A percentile compares a stretch with the other conserved stretches of the same genome.
Evolutionary conservation across 2,888 invertebrate species (phyloP).

Genomic region (Ophion slaviceki): DNA sequence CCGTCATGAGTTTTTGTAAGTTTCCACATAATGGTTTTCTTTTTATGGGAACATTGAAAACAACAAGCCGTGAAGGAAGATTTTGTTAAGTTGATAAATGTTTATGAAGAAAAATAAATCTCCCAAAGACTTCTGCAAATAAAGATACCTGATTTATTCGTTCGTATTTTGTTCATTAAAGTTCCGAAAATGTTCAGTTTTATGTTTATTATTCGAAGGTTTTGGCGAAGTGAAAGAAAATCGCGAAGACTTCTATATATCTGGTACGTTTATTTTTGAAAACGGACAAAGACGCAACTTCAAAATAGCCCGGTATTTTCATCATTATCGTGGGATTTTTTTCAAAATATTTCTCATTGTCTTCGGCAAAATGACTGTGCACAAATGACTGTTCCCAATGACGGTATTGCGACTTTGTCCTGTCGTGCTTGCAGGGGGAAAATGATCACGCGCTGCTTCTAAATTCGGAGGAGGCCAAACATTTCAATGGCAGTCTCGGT

Average conservation of each 20-base stretch:
- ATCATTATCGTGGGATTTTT: neutral
- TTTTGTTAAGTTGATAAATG: neutral
- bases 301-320: neutral
- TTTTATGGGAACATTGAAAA: neutral
- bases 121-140: too few relatives aligned
- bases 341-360: neutral
- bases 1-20: conserved; percentile 48
- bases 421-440: conserved; percentile 17
- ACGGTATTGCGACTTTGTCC: conserved; percentile 29
- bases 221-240: too few relatives aligned
- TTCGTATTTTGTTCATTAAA: too few relatives aligned
- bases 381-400: conserved; percentile 45
- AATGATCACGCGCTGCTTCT: conserved; percentile 27
- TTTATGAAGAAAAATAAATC: too few relatives aligned
- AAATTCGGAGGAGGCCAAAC: conserved; percentile 25
- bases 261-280: neutral
- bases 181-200: too few relatives aligned
- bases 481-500: conserved; percentile 45
- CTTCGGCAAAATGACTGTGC: conserved; percentile 3
- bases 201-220: too few relatives aligned
- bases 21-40: neutral
- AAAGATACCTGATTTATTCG: too few relatives aligned
- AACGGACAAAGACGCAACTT: neutral
- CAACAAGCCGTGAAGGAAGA: neutral
- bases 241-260: neutral